These are phyloP conservation scores for Scaptomyza tumidula DNA, from an alignment of 2,888 invertebrate genomes.

Conservation along the genomic window DNA sequence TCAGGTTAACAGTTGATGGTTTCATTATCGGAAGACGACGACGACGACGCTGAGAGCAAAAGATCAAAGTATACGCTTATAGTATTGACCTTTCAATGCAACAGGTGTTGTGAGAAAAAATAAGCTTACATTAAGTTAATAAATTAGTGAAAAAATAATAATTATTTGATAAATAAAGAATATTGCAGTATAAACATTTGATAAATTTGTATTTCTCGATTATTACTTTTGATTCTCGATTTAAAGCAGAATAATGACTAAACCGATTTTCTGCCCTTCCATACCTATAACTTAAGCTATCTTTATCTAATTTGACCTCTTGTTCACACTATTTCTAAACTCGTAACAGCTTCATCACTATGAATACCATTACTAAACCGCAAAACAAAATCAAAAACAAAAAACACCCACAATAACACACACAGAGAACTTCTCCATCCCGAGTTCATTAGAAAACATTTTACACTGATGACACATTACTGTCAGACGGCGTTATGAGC, in stretches of 20 bases:
- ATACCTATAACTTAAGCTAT: no score
- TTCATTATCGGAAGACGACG: slow-evolving; percentile 49
- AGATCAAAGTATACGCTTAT: slow-evolving; percentile 20
- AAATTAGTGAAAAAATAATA: neutral
- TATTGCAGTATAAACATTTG: no score
- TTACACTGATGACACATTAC: slow-evolving; percentile 75
- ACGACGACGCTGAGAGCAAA: slow-evolving; percentile 1
- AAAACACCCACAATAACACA: no score
- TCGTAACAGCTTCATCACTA: slow-evolving; percentile 16
- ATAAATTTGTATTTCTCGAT: no score
- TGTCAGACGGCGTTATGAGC: slow-evolving; percentile 73
- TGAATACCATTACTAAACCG: slow-evolving; percentile 8
- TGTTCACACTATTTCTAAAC: neutral
- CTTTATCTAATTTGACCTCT: neutral
- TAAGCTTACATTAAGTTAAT: neutral
- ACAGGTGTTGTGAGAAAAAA: slow-evolving; percentile 31
- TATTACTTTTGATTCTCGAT: no score
- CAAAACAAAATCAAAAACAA: slow-evolving; percentile 10
- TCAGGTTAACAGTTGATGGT: slow-evolving; percentile 62
- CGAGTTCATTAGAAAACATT: slow-evolving; percentile 68
- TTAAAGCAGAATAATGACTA: no score
- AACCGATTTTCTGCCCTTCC: no score
- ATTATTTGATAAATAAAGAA: neutral
- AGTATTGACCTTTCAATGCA: neutral
- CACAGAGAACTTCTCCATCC: slow-evolving; percentile 1